Evolutionary conservation across 2,797 vertebrate species (phyloP).

Genomic region (Melanotaenia maccullochi): DNA sequence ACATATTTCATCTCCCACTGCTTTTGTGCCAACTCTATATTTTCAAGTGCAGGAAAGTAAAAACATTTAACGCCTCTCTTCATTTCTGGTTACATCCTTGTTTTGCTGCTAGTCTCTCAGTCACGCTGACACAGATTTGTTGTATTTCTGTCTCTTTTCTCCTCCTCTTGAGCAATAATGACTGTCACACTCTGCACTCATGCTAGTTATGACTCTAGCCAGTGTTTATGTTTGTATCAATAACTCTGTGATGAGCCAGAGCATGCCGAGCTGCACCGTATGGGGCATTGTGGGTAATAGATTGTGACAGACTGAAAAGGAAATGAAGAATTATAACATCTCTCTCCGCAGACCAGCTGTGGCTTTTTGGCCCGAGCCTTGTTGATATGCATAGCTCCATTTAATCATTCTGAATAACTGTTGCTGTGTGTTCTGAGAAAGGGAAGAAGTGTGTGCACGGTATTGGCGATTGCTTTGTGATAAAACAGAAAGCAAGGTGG

Average conservation of each 20-base stretch:
- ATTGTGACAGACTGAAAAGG: constrained; percentile 73
- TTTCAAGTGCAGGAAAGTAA: constrained; percentile 31
- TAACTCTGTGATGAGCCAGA: constrained; percentile 46
- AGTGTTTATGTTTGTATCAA: constrained; percentile 61
- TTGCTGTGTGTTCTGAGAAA: constrained; percentile 10
- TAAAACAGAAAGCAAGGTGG: constrained; percentile 52
- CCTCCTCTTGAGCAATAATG: constrained; percentile 21
- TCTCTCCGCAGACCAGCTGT: constrained; percentile 70
- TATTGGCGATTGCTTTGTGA: constrained; percentile 50
- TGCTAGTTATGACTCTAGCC: constrained; percentile 39
- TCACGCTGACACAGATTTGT: constrained; percentile 37
- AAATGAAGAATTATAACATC: constrained; percentile 68
- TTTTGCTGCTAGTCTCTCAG: constrained; percentile 36
- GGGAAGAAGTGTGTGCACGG: neutral
- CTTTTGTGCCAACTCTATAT: constrained; percentile 45
- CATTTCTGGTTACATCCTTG: constrained; percentile 22
- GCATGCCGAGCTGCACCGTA: constrained; percentile 35
- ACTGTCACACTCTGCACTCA: constrained; percentile 30
- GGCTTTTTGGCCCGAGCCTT: constrained; percentile 71
- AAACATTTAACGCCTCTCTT: constrained; percentile 18
- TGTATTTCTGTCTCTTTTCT: constrained; percentile 25
- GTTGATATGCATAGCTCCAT: constrained; percentile 82
- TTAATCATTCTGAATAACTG: constrained; percentile 60
- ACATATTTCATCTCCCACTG: constrained; percentile 42
- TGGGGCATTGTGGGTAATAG: constrained; percentile 61